These are phyloP conservation scores for Cossypha caffra DNA, from an alignment of 2,797 vertebrate genomes.

Conservation along the genomic window DNA sequence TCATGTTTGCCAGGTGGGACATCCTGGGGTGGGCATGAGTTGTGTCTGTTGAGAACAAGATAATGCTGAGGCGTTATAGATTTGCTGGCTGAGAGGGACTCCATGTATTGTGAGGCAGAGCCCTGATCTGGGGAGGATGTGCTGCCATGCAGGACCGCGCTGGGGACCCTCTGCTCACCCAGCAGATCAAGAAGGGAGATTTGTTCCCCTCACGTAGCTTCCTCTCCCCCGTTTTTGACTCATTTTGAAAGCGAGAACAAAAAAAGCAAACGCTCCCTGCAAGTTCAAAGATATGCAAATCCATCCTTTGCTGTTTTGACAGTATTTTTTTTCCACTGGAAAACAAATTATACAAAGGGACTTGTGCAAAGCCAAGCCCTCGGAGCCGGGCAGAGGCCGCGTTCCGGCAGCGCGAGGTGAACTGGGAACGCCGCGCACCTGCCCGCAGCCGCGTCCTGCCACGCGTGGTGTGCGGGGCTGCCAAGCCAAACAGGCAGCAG, in stretches of 20 bases:
- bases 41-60: neutral
- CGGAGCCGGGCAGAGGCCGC: constrained; percentile 50
- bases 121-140: neutral
- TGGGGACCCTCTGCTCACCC: neutral
- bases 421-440: constrained; percentile 74
- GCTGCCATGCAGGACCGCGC: accelerated
- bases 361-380: constrained; percentile 50
- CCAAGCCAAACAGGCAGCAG: constrained; percentile 86
- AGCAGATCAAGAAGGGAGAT: neutral
- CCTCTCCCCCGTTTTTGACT: neutral
- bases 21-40: neutral
- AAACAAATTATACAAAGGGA: constrained; percentile 62
- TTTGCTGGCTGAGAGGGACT: neutral
- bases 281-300: constrained; percentile 56
- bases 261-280: neutral
- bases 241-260: neutral
- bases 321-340: constrained; percentile 4
- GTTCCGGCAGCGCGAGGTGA: constrained; percentile 36
- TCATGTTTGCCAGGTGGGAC: neutral
- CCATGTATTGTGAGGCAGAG: neutral
- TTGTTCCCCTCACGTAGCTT: accelerated
- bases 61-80: neutral
- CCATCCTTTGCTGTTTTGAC: constrained; percentile 36
- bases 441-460: neutral
- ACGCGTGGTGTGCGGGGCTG: constrained; percentile 43